Percentiles rank a stretch among this genome's conserved stretches.
phyloP scores from a whole-genome alignment of 2,113 vertebrate genomes.

The Scalopus aquaticus region DNA sequence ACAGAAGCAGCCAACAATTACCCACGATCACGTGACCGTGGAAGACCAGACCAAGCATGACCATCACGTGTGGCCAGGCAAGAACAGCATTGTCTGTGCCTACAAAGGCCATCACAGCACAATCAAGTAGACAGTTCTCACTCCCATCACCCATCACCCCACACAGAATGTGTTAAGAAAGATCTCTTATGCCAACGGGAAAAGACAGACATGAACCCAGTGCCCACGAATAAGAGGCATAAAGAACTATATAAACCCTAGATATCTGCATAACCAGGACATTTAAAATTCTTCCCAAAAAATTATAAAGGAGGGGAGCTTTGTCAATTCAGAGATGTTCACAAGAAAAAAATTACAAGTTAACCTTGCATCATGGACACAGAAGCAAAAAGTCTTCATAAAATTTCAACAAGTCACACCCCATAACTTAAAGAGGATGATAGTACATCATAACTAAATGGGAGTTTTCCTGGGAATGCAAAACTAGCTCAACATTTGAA shows the following conservation, averaged over 20 bases:
- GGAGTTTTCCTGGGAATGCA: background rate
- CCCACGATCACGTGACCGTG: background rate
- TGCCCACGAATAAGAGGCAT: background rate
- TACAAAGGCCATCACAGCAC: background rate
- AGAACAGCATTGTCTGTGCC: too few species aligned
- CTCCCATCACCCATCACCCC: background rate
- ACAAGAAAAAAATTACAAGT: background rate
- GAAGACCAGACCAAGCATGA: background rate
- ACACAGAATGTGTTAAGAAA: background rate
- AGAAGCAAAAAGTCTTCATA: background rate
- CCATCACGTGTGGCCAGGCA: background rate
- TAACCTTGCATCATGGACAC: background rate
- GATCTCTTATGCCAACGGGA: background rate
- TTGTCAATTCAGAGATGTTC: background rate
- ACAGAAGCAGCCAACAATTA: background rate
- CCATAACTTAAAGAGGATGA: background rate
- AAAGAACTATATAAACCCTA: background rate
- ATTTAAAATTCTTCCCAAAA: background rate
- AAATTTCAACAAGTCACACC: background rate
- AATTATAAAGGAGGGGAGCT: background rate
- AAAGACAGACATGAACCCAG: background rate
- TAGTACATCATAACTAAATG: background rate
- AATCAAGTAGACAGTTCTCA: background rate
- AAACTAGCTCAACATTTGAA: background rate
- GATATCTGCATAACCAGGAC: background rate